Evolutionary conservation across 1,140 invertebrate genomes (phyloP).

Genomic region (Phthorimaea operculella): DNA sequence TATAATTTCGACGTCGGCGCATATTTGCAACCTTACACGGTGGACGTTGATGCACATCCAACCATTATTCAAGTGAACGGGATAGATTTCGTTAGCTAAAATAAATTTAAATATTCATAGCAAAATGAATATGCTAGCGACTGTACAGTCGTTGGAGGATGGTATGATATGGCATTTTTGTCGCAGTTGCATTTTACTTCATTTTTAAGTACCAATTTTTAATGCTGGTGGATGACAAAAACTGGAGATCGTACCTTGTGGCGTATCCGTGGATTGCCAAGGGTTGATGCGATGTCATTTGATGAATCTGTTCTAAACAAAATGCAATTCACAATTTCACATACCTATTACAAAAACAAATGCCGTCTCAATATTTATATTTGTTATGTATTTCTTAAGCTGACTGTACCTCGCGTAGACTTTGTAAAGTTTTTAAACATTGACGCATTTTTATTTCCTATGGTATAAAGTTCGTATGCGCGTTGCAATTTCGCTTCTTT

Average conservation of each 20-base stretch:
- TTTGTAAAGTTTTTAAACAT: conserved; percentile 25
- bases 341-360: too few species aligned
- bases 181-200: too few species aligned
- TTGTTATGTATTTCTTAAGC: too few species aligned
- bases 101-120: conserved; percentile 19
- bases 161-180: too few species aligned
- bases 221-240: too few species aligned
- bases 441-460: conserved; percentile 27
- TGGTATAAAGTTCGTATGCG: conserved; percentile 30
- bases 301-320: too few species aligned
- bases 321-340: too few species aligned
- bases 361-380: too few species aligned
- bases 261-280: too few species aligned
- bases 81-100: conserved; percentile 1
- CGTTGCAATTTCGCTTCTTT: conserved; percentile 26
- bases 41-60: not conserved
- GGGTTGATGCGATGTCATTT: too few species aligned
- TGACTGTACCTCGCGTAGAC: conserved; percentile 27
- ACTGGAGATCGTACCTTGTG: too few species aligned
- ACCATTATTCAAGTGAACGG: not conserved
- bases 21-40: not conserved
- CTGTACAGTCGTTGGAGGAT: conserved; percentile 17
- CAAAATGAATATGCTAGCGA: conserved; percentile 24
- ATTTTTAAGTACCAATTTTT: too few species aligned
- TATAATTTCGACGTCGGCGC: not conserved